phyloP scores from a whole-genome alignment of 2,113 vertebrate species.

The Callipepla squamata region DNA sequence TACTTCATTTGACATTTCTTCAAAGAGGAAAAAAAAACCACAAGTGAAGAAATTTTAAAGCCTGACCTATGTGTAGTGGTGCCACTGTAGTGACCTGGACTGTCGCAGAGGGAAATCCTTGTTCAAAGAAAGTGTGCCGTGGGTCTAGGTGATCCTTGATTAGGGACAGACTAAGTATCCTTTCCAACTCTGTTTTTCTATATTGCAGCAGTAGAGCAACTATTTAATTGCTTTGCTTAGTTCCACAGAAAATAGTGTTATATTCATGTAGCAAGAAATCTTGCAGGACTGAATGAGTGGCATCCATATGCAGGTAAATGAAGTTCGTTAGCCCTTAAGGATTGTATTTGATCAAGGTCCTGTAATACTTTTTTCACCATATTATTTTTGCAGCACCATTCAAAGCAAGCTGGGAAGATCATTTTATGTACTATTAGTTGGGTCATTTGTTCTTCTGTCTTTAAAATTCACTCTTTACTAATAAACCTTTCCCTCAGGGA shows the following conservation, averaged over 20 bases:
- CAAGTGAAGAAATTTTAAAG: neutral
- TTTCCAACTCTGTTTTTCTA: neutral
- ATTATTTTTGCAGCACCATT: neutral
- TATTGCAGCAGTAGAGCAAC: neutral
- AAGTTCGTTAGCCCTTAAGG: conserved; percentile 6
- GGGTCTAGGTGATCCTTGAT: neutral
- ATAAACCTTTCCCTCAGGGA: neutral
- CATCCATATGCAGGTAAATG: neutral
- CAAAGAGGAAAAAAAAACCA: neutral
- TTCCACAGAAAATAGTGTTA: conserved; percentile 5
- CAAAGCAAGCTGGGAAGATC: neutral
- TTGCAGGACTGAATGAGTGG: neutral
- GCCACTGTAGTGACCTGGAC: neutral
- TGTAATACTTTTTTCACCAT: neutral
- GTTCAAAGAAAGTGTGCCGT: neutral
- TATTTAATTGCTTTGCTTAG: neutral
- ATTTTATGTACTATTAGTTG: conserved; percentile 29
- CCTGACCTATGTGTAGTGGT: neutral
- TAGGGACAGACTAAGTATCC: neutral
- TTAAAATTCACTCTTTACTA: conserved; percentile 1
- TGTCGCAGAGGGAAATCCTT: neutral
- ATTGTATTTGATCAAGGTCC: neutral
- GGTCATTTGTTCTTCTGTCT: conserved; percentile 25
- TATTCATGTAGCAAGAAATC: neutral
- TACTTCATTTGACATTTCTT: neutral